These are phyloP conservation scores for Tiliqua scincoides DNA, from an alignment of 2,113 vertebrate genomes.

Conservation along the genomic window DNA sequence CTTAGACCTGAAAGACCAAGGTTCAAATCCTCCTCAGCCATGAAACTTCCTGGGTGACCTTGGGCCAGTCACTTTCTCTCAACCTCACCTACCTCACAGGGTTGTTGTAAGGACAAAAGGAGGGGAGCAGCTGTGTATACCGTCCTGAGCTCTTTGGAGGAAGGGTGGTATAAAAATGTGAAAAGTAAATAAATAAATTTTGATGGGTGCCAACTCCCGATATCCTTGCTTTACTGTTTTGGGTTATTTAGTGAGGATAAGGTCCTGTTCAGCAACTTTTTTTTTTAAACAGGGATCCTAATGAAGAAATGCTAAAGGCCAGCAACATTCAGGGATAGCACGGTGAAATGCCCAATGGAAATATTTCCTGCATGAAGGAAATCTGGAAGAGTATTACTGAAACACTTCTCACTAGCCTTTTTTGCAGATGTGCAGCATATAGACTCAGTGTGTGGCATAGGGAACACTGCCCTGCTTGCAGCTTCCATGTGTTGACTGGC, in stretches of 20 bases:
- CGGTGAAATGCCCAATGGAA: background rate
- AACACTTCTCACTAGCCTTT: background rate
- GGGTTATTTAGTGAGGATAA: background rate
- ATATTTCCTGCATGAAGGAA: background rate
- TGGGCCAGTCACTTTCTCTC: too few relatives aligned
- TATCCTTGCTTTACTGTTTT: conserved; percentile 2
- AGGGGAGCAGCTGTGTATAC: too few relatives aligned
- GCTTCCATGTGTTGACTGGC: background rate
- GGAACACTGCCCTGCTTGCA: background rate
- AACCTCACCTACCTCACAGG: too few relatives aligned
- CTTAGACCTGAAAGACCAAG: too few relatives aligned
- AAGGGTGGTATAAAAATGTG: too few relatives aligned
- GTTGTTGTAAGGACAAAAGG: too few relatives aligned
- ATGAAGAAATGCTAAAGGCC: background rate
- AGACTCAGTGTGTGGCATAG: background rate
- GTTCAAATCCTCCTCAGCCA: too few relatives aligned
- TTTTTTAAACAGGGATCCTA: background rate
- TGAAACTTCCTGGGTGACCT: too few relatives aligned
- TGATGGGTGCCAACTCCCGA: background rate
- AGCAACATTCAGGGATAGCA: background rate
- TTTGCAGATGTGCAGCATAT: background rate
- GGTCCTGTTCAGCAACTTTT: background rate
- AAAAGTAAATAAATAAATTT: too few relatives aligned
- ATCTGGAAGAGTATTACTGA: background rate
- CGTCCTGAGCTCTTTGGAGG: too few relatives aligned